These are phyloP conservation scores for Tupiocoris notatus DNA, from an alignment of 2,888 invertebrate genomes.

Conservation along the genomic window DNA sequence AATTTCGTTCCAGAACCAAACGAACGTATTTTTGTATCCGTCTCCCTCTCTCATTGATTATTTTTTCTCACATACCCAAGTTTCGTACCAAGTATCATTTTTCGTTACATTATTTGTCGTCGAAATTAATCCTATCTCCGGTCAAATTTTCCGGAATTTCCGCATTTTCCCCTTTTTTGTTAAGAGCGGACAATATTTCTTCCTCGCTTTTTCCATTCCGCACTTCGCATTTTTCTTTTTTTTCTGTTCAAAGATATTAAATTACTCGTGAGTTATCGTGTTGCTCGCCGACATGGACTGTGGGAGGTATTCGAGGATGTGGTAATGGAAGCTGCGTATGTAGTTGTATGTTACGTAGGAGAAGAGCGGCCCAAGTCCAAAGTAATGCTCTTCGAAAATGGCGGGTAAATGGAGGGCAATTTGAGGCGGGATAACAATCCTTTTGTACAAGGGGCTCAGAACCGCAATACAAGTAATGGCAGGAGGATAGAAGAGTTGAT, in stretches of 20 bases:
- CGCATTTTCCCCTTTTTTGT: too few relatives aligned
- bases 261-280: constrained; percentile 20
- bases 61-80: too few relatives aligned
- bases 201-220: background rate
- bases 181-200: too few relatives aligned
- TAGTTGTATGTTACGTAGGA: too few relatives aligned
- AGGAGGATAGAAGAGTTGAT: background rate
- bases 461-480: constrained; percentile 37
- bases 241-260: background rate
- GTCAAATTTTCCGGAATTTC: too few relatives aligned
- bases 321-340: background rate
- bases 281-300: constrained; percentile 3
- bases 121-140: too few relatives aligned
- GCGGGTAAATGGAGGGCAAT: constrained; percentile 40
- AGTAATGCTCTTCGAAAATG: constrained; percentile 39
- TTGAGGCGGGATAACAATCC: constrained; percentile 41
- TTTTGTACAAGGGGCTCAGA: constrained; percentile 29
- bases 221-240: background rate
- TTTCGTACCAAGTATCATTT: too few relatives aligned
- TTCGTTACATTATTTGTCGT: too few relatives aligned
- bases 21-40: too few relatives aligned
- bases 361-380: background rate
- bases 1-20: too few relatives aligned
- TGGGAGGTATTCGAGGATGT: background rate
- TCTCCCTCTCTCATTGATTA: too few relatives aligned